These are phyloP conservation scores for Masticophis lateralis DNA, from an alignment of 2,797 vertebrate species.

Conservation along the genomic window DNA sequence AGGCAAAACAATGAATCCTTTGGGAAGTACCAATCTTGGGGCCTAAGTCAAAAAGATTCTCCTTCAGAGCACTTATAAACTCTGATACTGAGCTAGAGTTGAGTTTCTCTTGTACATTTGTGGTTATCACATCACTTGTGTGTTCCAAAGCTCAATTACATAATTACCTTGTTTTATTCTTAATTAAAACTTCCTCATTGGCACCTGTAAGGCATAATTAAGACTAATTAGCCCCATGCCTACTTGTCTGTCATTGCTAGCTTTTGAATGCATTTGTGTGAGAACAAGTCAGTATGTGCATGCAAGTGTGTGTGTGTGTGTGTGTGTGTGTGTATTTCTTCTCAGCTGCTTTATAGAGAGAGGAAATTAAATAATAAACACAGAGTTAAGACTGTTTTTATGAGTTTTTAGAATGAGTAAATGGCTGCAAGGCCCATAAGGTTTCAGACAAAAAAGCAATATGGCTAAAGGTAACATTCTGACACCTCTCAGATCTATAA, in stretches of 20 bases:
- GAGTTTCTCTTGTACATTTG: constrained; percentile 37
- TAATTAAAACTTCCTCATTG: constrained; percentile 76
- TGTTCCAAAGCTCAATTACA: constrained; percentile 73
- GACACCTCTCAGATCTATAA: constrained; percentile 76
- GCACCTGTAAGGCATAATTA: constrained; percentile 68
- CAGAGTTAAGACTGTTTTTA: constrained; percentile 64
- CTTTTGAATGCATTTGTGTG: constrained; percentile 52
- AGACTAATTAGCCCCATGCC: constrained; percentile 74
- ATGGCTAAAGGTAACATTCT: constrained; percentile 70
- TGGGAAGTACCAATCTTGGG: neutral
- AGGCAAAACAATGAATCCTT: neutral
- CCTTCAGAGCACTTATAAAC: neutral
- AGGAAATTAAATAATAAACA: constrained; percentile 77
- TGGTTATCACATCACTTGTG: constrained; percentile 63
- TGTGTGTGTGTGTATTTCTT: neutral
- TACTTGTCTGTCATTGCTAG: constrained; percentile 62
- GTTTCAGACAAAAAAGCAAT: constrained; percentile 72
- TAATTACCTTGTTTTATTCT: constrained; percentile 72
- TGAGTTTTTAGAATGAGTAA: constrained; percentile 68
- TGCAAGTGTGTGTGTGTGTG: neutral
- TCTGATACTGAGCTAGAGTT: neutral
- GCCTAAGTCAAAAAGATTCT: neutral
- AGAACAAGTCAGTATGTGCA: neutral
- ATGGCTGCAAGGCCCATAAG: constrained; percentile 72
- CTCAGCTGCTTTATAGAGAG: constrained; percentile 57